Percentiles rank a stretch among this genome's conserved stretches.
phyloP scores from a whole-genome alignment of 2,113 vertebrate genomes.

The Centropus bengalensis region DNA sequence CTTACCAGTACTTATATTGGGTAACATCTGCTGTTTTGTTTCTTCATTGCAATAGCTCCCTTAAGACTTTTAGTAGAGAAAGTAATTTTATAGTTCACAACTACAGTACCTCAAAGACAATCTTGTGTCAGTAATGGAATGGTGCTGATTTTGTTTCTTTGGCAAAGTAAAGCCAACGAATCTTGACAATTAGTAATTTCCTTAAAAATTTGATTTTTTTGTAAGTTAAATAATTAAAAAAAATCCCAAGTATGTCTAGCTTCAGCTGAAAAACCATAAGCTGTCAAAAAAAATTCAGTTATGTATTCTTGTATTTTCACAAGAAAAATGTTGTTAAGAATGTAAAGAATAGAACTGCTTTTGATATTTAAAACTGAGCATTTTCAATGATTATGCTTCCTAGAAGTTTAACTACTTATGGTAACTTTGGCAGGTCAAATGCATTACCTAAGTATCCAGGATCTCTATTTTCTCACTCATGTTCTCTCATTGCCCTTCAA shows the following conservation, averaged over 20 bases:
- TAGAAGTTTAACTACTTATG: background rate
- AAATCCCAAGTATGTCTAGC: background rate
- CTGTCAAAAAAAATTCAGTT: background rate
- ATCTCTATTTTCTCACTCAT: background rate
- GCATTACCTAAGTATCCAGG: background rate
- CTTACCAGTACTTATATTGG: conserved; percentile 29
- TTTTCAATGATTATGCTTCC: background rate
- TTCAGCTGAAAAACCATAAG: background rate
- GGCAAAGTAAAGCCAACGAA: background rate
- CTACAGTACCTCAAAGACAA: conserved; percentile 1
- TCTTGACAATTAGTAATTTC: background rate
- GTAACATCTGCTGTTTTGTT: conserved; percentile 66
- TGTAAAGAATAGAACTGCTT: background rate
- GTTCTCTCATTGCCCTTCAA: background rate
- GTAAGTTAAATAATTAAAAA: background rate
- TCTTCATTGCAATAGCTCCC: conserved; percentile 59
- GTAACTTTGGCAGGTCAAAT: background rate
- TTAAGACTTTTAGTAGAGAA: conserved; percentile 40
- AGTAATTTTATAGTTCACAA: conserved; percentile 36
- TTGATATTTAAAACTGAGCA: background rate
- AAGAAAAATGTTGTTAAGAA: background rate
- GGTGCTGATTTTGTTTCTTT: background rate
- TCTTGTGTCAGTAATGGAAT: background rate
- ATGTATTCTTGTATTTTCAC: background rate
- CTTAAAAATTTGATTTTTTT: background rate